Evolutionary conservation across 2,888 invertebrate species (phyloP).

Genomic region (Phorcus lineatus): DNA sequence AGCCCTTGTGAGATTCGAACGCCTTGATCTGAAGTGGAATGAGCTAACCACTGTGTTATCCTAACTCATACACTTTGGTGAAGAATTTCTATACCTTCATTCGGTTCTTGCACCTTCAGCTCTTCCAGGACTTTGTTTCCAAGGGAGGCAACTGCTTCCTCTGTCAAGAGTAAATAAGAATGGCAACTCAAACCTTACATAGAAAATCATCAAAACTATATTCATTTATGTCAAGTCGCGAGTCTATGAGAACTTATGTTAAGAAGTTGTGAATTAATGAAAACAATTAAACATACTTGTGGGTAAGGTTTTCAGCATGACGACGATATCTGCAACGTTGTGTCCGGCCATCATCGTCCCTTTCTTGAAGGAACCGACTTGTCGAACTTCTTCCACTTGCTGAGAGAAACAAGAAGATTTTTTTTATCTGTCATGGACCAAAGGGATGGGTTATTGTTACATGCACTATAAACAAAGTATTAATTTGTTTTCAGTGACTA

Average conservation of each 20-base stretch:
- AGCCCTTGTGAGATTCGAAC: too few species aligned
- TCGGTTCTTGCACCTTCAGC: slow-evolving; percentile 81
- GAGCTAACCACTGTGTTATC: too few species aligned
- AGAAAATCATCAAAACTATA: not conserved
- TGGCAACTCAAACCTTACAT: not conserved
- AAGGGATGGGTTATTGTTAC: too few species aligned
- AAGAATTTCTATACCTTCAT: slow-evolving; percentile 66
- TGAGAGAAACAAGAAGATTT: slow-evolving; percentile 76
- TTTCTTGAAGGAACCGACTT: slow-evolving; percentile 98
- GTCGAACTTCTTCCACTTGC: slow-evolving; percentile 95
- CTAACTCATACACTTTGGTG: too few species aligned
- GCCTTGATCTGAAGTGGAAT: too few species aligned
- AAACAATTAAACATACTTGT: slow-evolving; percentile 78
- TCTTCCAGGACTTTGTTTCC: slow-evolving; percentile 91
- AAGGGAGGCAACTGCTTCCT: slow-evolving; percentile 94
- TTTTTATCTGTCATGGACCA: too few species aligned
- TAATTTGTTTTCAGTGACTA: too few species aligned
- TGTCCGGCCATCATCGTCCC: slow-evolving; percentile 97
- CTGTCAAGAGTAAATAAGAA: slow-evolving; percentile 72
- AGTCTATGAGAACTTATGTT: too few species aligned
- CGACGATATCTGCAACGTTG: slow-evolving; percentile 96
- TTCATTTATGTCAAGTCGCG: too few species aligned
- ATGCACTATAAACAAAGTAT: too few species aligned
- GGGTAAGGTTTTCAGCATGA: slow-evolving; percentile 95
- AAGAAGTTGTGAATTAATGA: too few species aligned